These are phyloP conservation scores for Zaprionus vittiger DNA, from an alignment of 1,140 invertebrate genomes.

Conservation along the genomic window DNA sequence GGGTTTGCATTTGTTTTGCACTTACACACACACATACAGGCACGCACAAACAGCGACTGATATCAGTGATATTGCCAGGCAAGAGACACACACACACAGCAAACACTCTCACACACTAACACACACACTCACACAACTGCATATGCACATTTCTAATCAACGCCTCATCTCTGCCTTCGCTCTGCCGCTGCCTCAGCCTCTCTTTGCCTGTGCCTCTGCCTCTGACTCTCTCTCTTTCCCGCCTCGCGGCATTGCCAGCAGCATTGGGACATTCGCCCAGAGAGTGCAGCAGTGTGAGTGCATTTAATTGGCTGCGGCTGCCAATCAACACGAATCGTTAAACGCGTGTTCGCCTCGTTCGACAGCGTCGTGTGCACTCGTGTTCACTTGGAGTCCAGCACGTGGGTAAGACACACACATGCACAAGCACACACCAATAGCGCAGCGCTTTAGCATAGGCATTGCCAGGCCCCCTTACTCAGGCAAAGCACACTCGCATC, in stretches of 20 bases:
- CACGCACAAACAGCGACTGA: not conserved
- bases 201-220: not conserved
- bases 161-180: not conserved
- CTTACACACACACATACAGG: not conserved
- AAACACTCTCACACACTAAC: not conserved
- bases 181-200: not conserved
- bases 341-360: slow-evolving; percentile 15
- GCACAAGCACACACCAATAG: not conserved
- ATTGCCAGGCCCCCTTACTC: not conserved
- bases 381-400: slow-evolving; percentile 4
- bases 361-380: slow-evolving; percentile 1
- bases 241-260: not conserved
- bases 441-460: not conserved
- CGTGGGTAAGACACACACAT: slow-evolving; percentile 6
- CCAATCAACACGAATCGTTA: slow-evolving; percentile 50
- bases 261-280: slow-evolving; percentile 6
- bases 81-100: not conserved
- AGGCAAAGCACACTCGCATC: not conserved
- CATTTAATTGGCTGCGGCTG: slow-evolving; percentile 62
- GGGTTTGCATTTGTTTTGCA: not conserved
- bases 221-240: not conserved
- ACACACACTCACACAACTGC: not conserved
- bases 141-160: slow-evolving; percentile 8
- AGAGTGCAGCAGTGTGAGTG: slow-evolving; percentile 9
- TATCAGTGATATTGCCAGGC: not conserved